Evolutionary conservation across 2,888 invertebrate species (phyloP).

Genomic region (Erebia ligea): DNA sequence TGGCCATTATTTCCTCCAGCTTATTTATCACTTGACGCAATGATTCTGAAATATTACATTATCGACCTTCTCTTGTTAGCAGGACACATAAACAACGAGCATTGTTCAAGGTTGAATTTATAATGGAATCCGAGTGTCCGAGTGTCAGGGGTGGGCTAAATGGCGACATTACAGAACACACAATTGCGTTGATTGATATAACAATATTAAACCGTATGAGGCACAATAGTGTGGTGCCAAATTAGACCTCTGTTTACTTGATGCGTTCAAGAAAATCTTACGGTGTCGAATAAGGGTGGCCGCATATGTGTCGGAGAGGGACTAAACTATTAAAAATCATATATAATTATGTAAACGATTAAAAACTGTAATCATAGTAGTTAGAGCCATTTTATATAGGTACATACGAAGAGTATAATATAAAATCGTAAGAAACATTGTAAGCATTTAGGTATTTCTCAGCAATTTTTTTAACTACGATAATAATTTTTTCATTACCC

Average conservation of each 20-base stretch:
- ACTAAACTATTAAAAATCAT: too few species aligned
- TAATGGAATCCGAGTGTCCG: constrained; percentile 1
- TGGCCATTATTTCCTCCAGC: constrained; percentile 11
- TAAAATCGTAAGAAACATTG: too few species aligned
- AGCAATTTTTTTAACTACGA: too few species aligned
- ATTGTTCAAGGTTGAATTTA: constrained; percentile 16
- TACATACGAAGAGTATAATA: too few species aligned
- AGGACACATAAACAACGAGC: constrained; percentile 9
- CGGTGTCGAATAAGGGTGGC: too few species aligned
- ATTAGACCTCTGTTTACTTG: background rate
- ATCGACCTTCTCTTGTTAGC: constrained; percentile 15
- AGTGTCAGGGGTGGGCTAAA: background rate
- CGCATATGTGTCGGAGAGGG: too few species aligned
- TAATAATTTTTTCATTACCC: too few species aligned
- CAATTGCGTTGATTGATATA: constrained; percentile 1
- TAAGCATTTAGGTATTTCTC: too few species aligned
- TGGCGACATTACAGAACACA: background rate
- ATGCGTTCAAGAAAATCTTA: background rate
- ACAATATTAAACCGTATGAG: background rate
- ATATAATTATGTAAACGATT: too few species aligned
- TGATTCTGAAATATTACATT: constrained; percentile 12
- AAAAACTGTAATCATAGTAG: too few species aligned
- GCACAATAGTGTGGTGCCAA: background rate
- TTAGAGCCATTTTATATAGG: too few species aligned
- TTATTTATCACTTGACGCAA: constrained; percentile 3